Evolutionary conservation across 2,888 invertebrate genomes (phyloP).

Genomic region (Sussaba pulchella): DNA sequence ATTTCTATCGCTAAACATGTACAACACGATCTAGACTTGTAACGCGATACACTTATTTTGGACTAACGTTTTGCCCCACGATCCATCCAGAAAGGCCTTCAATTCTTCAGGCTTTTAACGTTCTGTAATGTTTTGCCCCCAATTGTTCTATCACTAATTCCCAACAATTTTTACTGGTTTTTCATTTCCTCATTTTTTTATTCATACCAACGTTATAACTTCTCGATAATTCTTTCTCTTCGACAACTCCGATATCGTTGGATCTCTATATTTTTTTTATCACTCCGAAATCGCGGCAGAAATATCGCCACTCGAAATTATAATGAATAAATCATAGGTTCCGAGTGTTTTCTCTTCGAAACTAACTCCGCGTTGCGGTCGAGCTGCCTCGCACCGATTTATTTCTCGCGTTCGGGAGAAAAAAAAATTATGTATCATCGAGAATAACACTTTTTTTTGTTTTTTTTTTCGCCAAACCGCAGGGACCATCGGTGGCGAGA

Average conservation of each 20-base stretch:
- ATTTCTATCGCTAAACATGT: too few species aligned
- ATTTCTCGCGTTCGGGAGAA: conserved; percentile 10
- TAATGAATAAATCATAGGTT: conserved; percentile 26
- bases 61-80: too few species aligned
- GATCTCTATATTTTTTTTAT: conserved; percentile 17
- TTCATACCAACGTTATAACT: conserved; percentile 18
- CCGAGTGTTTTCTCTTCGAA: conserved; percentile 5
- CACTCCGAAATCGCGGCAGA: not conserved
- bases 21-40: too few species aligned
- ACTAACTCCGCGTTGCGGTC: not conserved
- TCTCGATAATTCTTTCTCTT: conserved; percentile 22
- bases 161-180: not conserved
- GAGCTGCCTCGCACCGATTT: conserved; percentile 3
- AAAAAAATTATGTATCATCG: conserved; percentile 23
- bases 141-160: too few species aligned
- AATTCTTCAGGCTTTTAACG: too few species aligned
- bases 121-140: too few species aligned
- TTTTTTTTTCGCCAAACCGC: not conserved
- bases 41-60: too few species aligned
- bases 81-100: too few species aligned
- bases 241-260: not conserved
- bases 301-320: conserved; percentile 29
- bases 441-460: conserved; percentile 19
- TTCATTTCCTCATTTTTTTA: conserved; percentile 5
- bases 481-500: not conserved